Conservation (phyloP, 2,113 vertebrate species). For the Axis porcinus region DNA sequence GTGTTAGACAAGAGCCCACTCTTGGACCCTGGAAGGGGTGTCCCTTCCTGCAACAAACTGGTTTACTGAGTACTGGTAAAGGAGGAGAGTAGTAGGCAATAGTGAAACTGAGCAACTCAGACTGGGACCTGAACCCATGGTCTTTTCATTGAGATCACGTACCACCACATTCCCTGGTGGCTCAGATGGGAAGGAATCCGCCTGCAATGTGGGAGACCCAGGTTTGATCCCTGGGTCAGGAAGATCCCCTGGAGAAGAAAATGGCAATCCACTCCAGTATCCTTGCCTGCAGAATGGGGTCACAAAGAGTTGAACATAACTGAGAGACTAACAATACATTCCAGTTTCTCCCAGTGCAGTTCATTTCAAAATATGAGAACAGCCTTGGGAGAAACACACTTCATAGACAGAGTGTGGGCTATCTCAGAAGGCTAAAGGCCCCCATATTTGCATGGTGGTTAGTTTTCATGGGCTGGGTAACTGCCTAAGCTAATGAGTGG, state of each 20-base stretch:
- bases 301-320: background rate
- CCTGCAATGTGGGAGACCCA: background rate
- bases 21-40: background rate
- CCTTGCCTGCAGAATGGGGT: background rate
- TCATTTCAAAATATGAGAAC: background rate
- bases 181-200: background rate
- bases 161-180: background rate
- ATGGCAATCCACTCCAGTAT: background rate
- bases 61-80: background rate
- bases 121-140: background rate
- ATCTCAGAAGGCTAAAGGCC: background rate
- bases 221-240: background rate
- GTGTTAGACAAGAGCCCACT: background rate
- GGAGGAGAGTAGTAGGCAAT: too few relatives aligned
- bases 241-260: background rate
- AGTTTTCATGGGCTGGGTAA: background rate
- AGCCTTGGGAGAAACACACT: background rate
- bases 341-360: background rate
- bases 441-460: background rate
- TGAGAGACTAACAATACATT: background rate
- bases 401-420: background rate
- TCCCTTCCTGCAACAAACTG: background rate
- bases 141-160: background rate
- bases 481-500: background rate
- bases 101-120: background rate